phyloP scores from a whole-genome alignment of 2,888 invertebrate genomes.

The Portevinia maculata region DNA sequence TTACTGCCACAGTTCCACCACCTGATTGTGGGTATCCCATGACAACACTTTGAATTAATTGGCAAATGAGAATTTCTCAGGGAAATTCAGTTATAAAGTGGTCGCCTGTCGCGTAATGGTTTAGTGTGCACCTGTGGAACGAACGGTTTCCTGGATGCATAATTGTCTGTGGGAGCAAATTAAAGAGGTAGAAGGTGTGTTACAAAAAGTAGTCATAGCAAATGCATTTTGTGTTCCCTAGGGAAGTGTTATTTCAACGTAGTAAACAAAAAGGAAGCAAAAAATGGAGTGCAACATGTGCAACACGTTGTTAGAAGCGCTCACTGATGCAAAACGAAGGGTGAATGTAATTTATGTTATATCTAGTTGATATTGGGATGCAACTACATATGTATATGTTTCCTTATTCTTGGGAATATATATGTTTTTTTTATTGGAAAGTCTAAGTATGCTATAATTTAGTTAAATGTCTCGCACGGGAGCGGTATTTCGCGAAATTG shows the following conservation, averaged over 20 bases:
- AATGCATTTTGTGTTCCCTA: constrained; percentile 60
- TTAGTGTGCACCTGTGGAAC: constrained; percentile 66
- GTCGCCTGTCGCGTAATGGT: constrained; percentile 43
- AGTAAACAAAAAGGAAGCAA: constrained; percentile 17
- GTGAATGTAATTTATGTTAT: constrained; percentile 46
- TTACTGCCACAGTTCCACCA: constrained; percentile 39
- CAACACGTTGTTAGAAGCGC: constrained; percentile 43
- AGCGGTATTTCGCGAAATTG: too few species aligned
- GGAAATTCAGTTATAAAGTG: constrained; percentile 59
- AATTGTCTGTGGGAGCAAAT: constrained; percentile 52
- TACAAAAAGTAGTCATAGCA: constrained; percentile 52
- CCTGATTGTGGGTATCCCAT: constrained; percentile 17
- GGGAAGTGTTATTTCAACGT: constrained; percentile 51
- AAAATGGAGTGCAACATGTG: constrained; percentile 44
- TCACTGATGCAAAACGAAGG: constrained; percentile 58
- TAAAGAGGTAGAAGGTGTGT: constrained; percentile 54
- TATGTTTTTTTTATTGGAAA: too few species aligned
- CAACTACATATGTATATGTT: neutral
- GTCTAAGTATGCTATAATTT: too few species aligned
- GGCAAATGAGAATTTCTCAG: constrained; percentile 67
- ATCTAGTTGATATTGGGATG: neutral
- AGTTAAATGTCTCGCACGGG: too few species aligned
- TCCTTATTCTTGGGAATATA: too few species aligned
- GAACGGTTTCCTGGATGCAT: constrained; percentile 62
- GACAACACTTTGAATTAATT: constrained; percentile 64